Evolutionary conservation across 1,140 invertebrate genomes (phyloP), one percentile per base, ranked within the genome.

Genomic region (Acromyrmex echinatior): DNA sequence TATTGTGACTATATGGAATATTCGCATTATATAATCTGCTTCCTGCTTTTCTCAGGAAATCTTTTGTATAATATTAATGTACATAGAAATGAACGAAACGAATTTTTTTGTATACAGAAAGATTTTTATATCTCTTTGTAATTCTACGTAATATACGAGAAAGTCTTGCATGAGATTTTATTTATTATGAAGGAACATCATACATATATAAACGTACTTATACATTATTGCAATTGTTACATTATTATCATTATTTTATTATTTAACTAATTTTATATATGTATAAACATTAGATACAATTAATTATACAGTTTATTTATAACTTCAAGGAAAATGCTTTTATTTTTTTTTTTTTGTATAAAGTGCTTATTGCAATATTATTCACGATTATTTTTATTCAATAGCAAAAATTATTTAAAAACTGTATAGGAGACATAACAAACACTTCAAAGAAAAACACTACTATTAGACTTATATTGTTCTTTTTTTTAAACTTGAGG

Each of bases 1-100:
- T 84, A 76, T 76, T 51, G 80, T 35, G 14, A 62, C 49, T 84
- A 82, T 51, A 84, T 51, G 21, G 35, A 71, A 82, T 82, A 82
- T 81, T 70, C 65, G 51, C 51, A 45, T 81, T 71, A 58, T 49
- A 76, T 62, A 76, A 74, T 56, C 53, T 28, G 35, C 70, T 76
- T 84, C 18, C 70, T 76, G 70, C 56, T 60, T 74, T 74, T n/a
- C 68, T 82, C 21, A 45, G 25, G 28, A 84, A 74, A 82, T 60
- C 21, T 74, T 70, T 60, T 60, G 31, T 71, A 60, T 28, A 70
- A 82, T 60, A 60, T 82, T 71, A 60, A 82, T 21, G 35, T 82
- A 74, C 7, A 74, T 49, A 49, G 56, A 74, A 82, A 74, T 16
- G 56, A 74, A 82, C 39, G 70, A 62, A 49, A 60, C 25, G 18